Conservation (phyloP, 2,113 vertebrate species). For the Neopipo cinnamomea region DNA sequence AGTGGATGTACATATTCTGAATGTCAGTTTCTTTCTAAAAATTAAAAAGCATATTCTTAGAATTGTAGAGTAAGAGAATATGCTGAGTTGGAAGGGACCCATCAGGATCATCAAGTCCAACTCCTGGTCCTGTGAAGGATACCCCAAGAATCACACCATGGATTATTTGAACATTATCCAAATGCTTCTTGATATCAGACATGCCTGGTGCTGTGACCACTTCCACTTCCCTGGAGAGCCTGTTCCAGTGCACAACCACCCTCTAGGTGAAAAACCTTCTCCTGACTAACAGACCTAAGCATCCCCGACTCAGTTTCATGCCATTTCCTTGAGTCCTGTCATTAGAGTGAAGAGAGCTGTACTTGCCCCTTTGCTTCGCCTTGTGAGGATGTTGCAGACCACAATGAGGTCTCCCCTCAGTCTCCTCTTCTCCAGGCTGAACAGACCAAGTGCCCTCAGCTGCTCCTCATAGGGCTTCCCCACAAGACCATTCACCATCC, state of each 20-base stretch:
- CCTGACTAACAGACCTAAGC: neutral
- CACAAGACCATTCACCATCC: neutral
- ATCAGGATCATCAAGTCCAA: neutral
- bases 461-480: neutral
- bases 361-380: neutral
- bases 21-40: neutral
- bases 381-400: neutral
- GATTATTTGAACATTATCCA: neutral
- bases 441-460: neutral
- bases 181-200: rapidly evolving
- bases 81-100: neutral
- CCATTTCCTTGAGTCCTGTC: neutral
- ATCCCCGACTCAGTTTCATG: neutral
- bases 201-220: neutral
- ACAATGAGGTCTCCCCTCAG: too few species aligned
- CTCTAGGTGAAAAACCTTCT: neutral
- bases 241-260: neutral
- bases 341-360: neutral
- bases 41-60: neutral
- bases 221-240: too few species aligned
- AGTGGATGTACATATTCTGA: neutral
- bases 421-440: neutral
- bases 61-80: neutral
- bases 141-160: neutral
- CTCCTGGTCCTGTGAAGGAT: neutral